phyloP scores from a whole-genome alignment of 2,113 vertebrate species.

The Pongo pygmaeus region DNA sequence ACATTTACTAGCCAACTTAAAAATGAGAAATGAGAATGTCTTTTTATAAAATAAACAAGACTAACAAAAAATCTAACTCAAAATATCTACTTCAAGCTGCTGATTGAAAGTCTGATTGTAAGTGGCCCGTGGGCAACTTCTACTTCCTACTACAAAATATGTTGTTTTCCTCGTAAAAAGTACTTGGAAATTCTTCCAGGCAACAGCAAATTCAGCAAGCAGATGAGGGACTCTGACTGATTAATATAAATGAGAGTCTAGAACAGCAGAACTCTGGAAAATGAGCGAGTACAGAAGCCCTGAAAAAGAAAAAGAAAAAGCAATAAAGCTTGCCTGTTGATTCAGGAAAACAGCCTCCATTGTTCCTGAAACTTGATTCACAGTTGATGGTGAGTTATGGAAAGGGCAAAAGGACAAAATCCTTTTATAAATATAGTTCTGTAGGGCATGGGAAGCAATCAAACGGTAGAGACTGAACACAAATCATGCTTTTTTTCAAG shows the following conservation, averaged over 20 bases:
- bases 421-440: slow-evolving; percentile 28
- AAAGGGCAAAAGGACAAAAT: slow-evolving; percentile 61
- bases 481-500: neutral
- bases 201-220: neutral
- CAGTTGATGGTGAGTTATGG: slow-evolving; percentile 43
- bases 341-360: slow-evolving; percentile 12
- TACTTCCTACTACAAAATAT: neutral
- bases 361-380: slow-evolving; percentile 53
- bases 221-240: neutral
- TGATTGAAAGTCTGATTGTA: neutral
- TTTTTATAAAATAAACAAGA: neutral
- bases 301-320: neutral
- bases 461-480: neutral
- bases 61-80: neutral
- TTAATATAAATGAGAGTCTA: neutral
- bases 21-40: neutral
- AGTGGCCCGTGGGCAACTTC: neutral
- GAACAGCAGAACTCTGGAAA: slow-evolving; percentile 25
- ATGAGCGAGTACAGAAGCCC: slow-evolving; percentile 51
- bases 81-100: neutral
- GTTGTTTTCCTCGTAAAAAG: neutral
- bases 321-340: slow-evolving; percentile 51
- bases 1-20: neutral
- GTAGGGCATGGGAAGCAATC: neutral
- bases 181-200: neutral